phyloP scores from a whole-genome alignment of 2,888 invertebrate species.

The Eupsilia transversa region DNA sequence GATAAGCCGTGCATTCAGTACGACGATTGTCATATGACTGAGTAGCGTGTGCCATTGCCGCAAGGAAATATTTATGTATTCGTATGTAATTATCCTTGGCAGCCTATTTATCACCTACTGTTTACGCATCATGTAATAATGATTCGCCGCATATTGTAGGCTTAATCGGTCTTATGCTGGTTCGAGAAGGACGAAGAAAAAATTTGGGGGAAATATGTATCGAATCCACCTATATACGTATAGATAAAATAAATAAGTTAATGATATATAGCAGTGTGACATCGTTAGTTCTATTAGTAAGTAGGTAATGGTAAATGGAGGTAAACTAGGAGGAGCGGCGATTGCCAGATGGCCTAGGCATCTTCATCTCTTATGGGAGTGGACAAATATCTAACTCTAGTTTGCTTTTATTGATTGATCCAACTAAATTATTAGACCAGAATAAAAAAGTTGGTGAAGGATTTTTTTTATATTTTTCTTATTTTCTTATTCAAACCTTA shows the following conservation, averaged over 20 bases:
- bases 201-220: background rate
- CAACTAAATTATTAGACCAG: background rate
- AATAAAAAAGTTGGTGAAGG: background rate
- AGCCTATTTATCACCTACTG: constrained; percentile 17
- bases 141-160: background rate
- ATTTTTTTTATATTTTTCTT: background rate
- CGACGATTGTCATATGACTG: constrained; percentile 19
- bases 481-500: background rate
- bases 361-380: too few species aligned
- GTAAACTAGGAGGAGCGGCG: background rate
- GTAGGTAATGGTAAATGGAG: background rate
- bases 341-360: too few species aligned
- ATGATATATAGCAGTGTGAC: background rate
- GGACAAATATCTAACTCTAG: background rate
- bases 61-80: constrained; percentile 1
- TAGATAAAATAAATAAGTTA: background rate
- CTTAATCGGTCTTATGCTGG: background rate
- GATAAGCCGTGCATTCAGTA: constrained; percentile 8
- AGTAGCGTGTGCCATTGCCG: background rate
- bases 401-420: background rate
- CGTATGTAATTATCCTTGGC: constrained; percentile 13
- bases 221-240: background rate
- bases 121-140: background rate
- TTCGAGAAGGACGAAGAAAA: background rate
- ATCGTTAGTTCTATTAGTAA: background rate